Evolutionary conservation across 2,888 invertebrate species (phyloP), one percentile per base, ranked within the genome.

Genomic region (Choristoneura rosaceana): DNA sequence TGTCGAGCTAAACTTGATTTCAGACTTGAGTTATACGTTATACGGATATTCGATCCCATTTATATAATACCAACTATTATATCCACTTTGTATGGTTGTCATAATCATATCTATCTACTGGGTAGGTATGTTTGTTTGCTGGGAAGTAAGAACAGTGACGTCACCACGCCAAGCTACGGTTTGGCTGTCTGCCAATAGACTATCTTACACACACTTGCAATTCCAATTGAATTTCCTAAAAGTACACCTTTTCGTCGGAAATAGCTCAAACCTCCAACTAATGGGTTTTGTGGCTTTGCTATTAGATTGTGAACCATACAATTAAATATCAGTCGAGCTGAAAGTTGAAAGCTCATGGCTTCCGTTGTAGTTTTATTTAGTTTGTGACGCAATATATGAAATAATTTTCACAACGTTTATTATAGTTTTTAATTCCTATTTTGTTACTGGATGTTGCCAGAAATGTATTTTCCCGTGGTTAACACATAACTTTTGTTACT

Each of bases 201-300:
- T 25, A 55, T 55, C 17, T 55, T 25, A 55, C 25, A 25, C 55
- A 55, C 10, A 55, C 41, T 47, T 41, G 34, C 14, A 3, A 12
- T 33, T 2, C n/a, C 14, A 38, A 33, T 41, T 3, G 38, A 12
- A 47, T 38, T 62, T 43, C 61, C 47, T 41, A 65, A 60, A 52
- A 38, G 10, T 60, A 58, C 52, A 47, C 60, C 33, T 41, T 65
- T 65, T 41, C 59, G 50, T 52, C 50, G 70, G 25, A 70, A 41
- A 63, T 15, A 8, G 14, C 7, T 25, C 25, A 15, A 65, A 65
- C 70, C 60, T 14, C 62, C 9, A 59, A 38, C 33, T 60, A 65
- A 65, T 60, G 50, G 63, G 9, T 58, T 69, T 58, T 55, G 69
- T 17, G 63, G 69, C 17, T 41, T 58, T 33, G 34, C 58, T 63